Evolutionary conservation across 2,113 vertebrate species (phyloP).

Genomic region (Chaetodon trifascialis): DNA sequence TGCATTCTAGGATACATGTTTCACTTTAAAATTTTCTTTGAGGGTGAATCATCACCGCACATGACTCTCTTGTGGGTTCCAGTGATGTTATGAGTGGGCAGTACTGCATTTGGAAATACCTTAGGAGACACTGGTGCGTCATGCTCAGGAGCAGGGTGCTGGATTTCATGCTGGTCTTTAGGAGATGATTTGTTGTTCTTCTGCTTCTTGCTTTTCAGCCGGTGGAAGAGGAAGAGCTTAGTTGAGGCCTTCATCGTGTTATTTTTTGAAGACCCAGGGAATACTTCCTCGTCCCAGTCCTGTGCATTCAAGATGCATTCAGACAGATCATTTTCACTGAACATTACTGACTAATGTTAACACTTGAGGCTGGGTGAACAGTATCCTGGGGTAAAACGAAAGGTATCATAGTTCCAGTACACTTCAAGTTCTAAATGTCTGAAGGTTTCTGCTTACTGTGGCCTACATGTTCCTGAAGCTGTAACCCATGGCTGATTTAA

Average conservation of each 20-base stretch:
- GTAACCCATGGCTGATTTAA: not conserved
- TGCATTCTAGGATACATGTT: not conserved
- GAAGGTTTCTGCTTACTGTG: not conserved
- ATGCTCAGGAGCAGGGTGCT: conserved; percentile 70
- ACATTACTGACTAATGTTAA: not conserved
- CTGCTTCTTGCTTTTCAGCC: conserved; percentile 89
- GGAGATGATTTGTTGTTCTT: conserved; percentile 83
- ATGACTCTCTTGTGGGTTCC: not conserved
- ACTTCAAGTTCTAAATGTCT: not conserved
- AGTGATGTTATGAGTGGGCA: not conserved
- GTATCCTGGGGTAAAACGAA: not conserved
- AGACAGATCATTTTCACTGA: not conserved
- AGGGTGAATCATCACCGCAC: conserved; percentile 1
- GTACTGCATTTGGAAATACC: conserved; percentile 44
- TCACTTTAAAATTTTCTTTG: not conserved
- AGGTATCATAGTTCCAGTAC: not conserved
- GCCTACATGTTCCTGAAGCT: not conserved
- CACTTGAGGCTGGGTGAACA: not conserved
- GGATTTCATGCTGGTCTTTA: conserved; percentile 86
- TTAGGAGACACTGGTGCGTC: conserved; percentile 61
- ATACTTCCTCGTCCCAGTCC: conserved; percentile 89
- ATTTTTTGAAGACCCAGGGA: conserved; percentile 89
- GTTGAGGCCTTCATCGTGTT: conserved; percentile 90
- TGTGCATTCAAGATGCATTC: conserved; percentile 54
- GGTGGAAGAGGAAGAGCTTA: conserved; percentile 93